A percentile compares a stretch with the other conserved stretches of the same genome.
phyloP scores from a whole-genome alignment of 2,113 vertebrate genomes.

The Struthidea cinerea region DNA sequence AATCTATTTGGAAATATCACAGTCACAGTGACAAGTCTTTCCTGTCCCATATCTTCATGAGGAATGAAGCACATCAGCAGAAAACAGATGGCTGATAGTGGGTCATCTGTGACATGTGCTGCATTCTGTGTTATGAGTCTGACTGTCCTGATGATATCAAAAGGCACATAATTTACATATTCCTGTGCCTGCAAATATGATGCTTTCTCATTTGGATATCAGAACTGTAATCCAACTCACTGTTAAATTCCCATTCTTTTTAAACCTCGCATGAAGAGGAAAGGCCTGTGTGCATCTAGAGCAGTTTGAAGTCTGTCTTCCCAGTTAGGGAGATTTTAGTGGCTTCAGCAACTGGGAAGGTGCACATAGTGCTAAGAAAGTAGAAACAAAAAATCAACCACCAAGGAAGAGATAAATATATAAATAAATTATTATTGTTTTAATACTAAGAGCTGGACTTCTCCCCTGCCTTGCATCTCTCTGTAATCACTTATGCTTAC shows the following conservation, averaged over 20 bases:
- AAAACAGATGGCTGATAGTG: neutral
- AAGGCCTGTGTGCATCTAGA: neutral
- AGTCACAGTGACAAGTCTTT: neutral
- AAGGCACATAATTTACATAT: neutral
- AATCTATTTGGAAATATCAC: neutral
- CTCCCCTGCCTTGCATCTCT: neutral
- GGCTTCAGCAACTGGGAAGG: neutral
- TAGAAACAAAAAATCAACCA: neutral
- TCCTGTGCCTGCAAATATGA: neutral
- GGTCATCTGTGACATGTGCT: neutral
- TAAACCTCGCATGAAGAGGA: neutral
- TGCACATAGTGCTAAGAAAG: neutral
- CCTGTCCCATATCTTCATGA: neutral
- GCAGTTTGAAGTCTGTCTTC: neutral
- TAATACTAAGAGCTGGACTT: neutral
- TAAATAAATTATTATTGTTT: neutral
- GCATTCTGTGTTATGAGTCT: neutral
- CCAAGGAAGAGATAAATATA: neutral
- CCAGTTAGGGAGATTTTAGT: neutral
- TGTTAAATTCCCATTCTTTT: neutral
- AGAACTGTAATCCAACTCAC: neutral
- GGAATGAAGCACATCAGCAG: conserved; percentile 3
- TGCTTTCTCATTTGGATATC: neutral
- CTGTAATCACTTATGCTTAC: neutral
- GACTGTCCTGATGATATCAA: neutral